phyloP scores from a whole-genome alignment of 2,113 vertebrate species.

The Alexandromys fortis region DNA sequence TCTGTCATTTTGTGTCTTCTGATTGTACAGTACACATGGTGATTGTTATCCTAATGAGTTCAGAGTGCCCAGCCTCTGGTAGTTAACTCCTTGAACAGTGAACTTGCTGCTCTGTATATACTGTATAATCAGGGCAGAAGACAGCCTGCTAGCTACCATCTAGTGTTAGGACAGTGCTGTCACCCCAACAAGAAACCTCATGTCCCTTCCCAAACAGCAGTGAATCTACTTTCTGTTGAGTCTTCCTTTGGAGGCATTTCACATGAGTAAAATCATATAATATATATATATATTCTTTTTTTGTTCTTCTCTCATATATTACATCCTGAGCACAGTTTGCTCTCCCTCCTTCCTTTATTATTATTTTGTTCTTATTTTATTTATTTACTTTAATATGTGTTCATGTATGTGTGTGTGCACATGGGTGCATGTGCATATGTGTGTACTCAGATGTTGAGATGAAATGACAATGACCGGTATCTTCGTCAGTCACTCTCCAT shows the following conservation, averaged over 20 bases:
- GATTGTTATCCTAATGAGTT: background rate
- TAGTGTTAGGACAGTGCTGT: constrained; percentile 29
- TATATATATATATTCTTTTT: background rate
- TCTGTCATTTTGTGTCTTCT: background rate
- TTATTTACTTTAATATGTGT: background rate
- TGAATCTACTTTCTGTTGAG: constrained; percentile 11
- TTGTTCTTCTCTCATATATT: background rate
- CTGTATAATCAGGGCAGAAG: background rate
- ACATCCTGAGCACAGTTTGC: background rate
- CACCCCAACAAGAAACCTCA: background rate
- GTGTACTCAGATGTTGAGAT: background rate
- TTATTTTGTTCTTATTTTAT: background rate
- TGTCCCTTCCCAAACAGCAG: background rate
- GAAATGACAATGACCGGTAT: background rate
- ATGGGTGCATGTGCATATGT: background rate
- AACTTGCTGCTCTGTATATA: background rate
- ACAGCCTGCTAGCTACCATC: background rate
- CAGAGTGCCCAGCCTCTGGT: background rate
- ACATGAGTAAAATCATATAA: background rate
- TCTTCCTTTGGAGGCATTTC: constrained; percentile 23
- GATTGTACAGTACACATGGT: background rate
- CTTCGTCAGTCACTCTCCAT: background rate
- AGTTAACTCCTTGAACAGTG: background rate
- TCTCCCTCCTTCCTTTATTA: background rate
- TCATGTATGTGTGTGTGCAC: background rate